Percentiles rank a stretch among this genome's conserved stretches.
Conservation (phyloP, 2,888 invertebrate genomes). For the Seladonia tumulorum region DNA sequence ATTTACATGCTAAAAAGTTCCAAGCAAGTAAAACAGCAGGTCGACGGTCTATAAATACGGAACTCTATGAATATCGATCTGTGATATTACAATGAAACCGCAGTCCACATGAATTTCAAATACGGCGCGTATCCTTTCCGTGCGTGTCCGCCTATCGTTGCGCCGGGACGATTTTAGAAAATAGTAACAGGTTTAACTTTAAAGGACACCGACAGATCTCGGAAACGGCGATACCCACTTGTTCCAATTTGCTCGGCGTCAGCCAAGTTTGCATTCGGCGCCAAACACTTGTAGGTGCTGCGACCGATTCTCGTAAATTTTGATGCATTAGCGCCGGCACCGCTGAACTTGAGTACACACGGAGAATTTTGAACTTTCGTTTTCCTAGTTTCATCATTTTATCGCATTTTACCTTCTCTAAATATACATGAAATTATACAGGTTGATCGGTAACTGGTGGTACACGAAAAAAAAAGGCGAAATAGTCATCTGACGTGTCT, state of each 20-base stretch:
- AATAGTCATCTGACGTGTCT: no score
- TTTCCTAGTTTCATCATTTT: neutral
- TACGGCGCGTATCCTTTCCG: neutral
- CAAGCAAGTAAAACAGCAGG: neutral
- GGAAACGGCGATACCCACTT: conserved; percentile 42
- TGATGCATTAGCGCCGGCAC: conserved; percentile 24
- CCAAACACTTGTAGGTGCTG: conserved; percentile 45
- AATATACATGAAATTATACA: neutral
- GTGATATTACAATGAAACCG: conserved; percentile 8
- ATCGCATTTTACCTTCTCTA: neutral
- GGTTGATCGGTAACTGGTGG: no score
- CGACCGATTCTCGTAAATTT: conserved; percentile 40
- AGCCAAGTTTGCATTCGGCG: conserved; percentile 48
- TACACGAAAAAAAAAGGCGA: no score
- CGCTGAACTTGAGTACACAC: neutral
- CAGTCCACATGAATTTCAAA: conserved; percentile 3
- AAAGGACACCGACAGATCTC: conserved; percentile 25
- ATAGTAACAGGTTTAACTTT: conserved; percentile 36
- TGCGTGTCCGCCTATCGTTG: neutral
- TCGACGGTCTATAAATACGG: neutral
- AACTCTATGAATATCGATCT: conserved; percentile 17
- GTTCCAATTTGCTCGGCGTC: conserved; percentile 45
- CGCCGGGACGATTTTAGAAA: conserved; percentile 6
- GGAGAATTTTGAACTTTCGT: conserved; percentile 6
- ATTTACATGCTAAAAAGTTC: neutral